Base-by-base conservation (phyloP, 2,797 vertebrate genomes). In the Clarias platycephalus region DNA sequence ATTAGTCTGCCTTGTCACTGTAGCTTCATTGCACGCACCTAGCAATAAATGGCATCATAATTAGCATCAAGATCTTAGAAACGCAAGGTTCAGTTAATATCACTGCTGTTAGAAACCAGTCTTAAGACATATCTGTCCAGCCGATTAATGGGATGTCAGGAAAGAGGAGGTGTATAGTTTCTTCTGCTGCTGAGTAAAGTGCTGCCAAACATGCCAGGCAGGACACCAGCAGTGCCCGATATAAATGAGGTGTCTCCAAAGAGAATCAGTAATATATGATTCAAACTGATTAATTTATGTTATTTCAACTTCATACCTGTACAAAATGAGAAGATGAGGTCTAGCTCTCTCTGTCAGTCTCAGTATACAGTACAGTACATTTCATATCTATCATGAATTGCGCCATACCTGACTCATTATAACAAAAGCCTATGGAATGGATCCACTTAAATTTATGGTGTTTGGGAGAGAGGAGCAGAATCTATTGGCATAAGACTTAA, bases 1-100 rank as follows among this genome's bases (percentile, higher is more conserved):
- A 91, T 92, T 91, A 84, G 88, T 92, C 90, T 92, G 81, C 44
- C 81, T 84, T 92, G 82, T 71, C 77, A 89, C 89, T 89, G 85
- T 86, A 84, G 87, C 87, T 89, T 82, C 87, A 64, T 66, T 83
- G 82, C 77, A 81, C 85, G 75, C 76, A 85, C 85, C 80, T 86
- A 85, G 84, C 80, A 86, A 91, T 92, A 86, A 93, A 89, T 89
- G 81, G 89, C 86, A 86, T 86, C 81, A 89, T 82, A 88, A 86
- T 90, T 85, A 88, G 87, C 60, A 83, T 84, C 83, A 67, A 85
- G 66, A 86, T 81, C 87, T 66, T 81, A 78, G 22, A 71, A 83
- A 64, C 57, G 53, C 75, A 83, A 72, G 74, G 68, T 87, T 87
- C 49, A 37, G 68, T 81, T 84, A 53, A 84, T 66, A 86, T 88